Evolutionary conservation across 2,888 invertebrate genomes (phyloP).

Genomic region (Morpho achilles): DNA sequence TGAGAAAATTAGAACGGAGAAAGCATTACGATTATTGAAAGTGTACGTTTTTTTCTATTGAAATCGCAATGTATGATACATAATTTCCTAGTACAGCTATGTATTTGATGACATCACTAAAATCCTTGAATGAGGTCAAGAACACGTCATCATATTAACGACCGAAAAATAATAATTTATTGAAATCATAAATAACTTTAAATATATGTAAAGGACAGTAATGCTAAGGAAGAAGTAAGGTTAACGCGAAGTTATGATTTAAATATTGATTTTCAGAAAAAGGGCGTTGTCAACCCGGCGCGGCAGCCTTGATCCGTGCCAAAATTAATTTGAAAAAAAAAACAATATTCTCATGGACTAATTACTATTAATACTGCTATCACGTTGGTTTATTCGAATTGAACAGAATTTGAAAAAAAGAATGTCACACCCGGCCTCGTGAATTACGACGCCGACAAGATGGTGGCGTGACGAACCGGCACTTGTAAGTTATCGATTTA

Average conservation of each 20-base stretch:
- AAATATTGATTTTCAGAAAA: background rate
- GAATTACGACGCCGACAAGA: conserved; percentile 53
- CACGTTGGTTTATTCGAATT: too few species aligned
- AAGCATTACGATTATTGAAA: background rate
- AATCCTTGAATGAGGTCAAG: conserved; percentile 39
- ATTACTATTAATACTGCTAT: too few species aligned
- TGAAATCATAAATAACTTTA: background rate
- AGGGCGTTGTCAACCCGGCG: conserved; percentile 16
- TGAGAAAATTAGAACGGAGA: conserved; percentile 1
- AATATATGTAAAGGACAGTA: too few species aligned
- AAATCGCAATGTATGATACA: too few species aligned
- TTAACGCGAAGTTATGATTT: too few species aligned
- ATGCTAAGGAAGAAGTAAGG: too few species aligned
- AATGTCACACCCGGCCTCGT: conserved; percentile 30
- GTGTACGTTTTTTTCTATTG: too few species aligned
- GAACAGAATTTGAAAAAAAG: conserved; percentile 23
- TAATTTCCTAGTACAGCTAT: too few species aligned
- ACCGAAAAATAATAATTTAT: background rate
- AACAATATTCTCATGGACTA: background rate
- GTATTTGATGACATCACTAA: conserved; percentile 16
- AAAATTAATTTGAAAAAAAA: background rate
- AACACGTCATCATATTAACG: conserved; percentile 34
- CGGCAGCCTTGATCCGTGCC: conserved; percentile 22
- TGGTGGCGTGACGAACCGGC: conserved; percentile 58
- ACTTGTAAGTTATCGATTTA: conserved; percentile 1